A percentile compares a stretch with the other conserved stretches of the same genome.
Conservation (phyloP, 2,888 invertebrate genomes). For the Nephrotoma flavescens region DNA sequence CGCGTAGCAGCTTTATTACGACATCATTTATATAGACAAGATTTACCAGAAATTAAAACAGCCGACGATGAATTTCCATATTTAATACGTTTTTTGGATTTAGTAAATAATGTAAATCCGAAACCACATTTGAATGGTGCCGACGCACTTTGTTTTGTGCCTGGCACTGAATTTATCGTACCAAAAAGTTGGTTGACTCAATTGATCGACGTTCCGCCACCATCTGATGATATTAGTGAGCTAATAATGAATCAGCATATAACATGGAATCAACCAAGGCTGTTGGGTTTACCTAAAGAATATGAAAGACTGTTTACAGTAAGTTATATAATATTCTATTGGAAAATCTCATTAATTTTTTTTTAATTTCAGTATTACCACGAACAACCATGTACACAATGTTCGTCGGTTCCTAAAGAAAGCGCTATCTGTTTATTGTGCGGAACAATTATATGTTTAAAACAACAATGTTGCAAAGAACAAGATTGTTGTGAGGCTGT, state of each 20-base stretch:
- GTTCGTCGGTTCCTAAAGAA: constrained; percentile 80
- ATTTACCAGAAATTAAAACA: constrained; percentile 50
- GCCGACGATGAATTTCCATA: constrained; percentile 60
- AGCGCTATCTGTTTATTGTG: constrained; percentile 87
- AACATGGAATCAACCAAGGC: constrained; percentile 65
- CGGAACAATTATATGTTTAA: constrained; percentile 83
- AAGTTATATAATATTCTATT: constrained; percentile 15
- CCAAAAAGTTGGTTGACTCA: constrained; percentile 56
- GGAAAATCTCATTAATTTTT: constrained; percentile 6
- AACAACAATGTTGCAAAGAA: constrained; percentile 74
- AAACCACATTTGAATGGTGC: constrained; percentile 50
- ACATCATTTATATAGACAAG: constrained; percentile 67
- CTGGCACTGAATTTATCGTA: constrained; percentile 35
- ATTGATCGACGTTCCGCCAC: constrained; percentile 35
- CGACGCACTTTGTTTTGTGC: constrained; percentile 44
- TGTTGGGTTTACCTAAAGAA: constrained; percentile 73
- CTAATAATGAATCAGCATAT: constrained; percentile 60
- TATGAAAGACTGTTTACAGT: constrained; percentile 85
- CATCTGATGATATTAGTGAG: constrained; percentile 35
- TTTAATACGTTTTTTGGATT: constrained; percentile 62
- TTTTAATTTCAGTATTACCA: constrained; percentile 60
- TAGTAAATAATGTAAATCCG: constrained; percentile 50
- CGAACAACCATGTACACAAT: constrained; percentile 73
- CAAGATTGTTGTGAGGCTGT: constrained; percentile 77
- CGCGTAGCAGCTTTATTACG: constrained; percentile 69